phyloP scores from a whole-genome alignment of 2,797 vertebrate species.

The Oceanodroma leucorhoa region DNA sequence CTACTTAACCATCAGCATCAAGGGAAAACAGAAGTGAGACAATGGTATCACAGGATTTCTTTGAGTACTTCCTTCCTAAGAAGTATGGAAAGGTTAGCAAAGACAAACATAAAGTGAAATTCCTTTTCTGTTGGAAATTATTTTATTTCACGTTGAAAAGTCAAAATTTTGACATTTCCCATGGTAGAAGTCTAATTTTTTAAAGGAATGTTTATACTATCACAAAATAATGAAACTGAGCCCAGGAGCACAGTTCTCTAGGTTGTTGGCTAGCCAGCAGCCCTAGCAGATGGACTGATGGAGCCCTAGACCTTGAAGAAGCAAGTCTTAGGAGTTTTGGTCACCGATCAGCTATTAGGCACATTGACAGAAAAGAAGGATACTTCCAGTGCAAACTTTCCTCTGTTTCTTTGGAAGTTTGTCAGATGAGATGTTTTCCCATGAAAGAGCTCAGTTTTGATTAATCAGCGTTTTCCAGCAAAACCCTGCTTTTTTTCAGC shows the following conservation, averaged over 20 bases:
- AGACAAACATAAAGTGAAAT: background rate
- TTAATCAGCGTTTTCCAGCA: slow-evolving; percentile 1
- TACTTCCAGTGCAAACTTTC: background rate
- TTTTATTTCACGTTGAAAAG: background rate
- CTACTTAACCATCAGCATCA: background rate
- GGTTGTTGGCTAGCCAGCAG: background rate
- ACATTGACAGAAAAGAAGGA: background rate
- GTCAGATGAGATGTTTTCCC: background rate
- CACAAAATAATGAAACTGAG: background rate
- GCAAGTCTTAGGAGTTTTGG: background rate
- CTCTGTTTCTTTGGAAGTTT: background rate
- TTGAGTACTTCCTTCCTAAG: background rate
- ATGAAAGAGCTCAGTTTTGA: background rate
- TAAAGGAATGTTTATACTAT: background rate
- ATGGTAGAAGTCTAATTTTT: background rate
- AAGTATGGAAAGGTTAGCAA: background rate
- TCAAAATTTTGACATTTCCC: background rate
- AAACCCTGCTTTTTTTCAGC: background rate
- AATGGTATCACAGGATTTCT: background rate
- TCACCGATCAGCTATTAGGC: background rate
- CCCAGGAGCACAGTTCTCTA: background rate
- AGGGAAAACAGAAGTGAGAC: background rate
- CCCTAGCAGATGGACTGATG: background rate
- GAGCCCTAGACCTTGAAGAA: background rate
- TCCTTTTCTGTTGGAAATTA: background rate